These are phyloP conservation scores for Lithophane semibrunnea DNA, from an alignment of 2,888 invertebrate species.

Conservation along the genomic window DNA sequence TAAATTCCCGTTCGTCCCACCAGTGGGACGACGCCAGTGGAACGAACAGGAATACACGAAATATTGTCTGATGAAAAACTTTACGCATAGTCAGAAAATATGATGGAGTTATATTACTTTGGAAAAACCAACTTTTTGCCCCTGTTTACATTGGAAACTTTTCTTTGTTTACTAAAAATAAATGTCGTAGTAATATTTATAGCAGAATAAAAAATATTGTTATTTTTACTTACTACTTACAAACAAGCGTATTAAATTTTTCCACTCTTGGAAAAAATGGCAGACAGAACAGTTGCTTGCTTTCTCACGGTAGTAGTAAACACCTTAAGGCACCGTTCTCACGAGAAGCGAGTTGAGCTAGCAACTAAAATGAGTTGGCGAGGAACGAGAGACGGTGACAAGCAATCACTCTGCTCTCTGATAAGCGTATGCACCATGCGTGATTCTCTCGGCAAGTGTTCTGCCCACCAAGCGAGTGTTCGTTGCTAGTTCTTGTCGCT, in stretches of 20 bases:
- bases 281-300: constrained; percentile 12
- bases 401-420: background rate
- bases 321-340: background rate
- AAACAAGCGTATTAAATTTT: constrained; percentile 32
- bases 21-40: too few species aligned
- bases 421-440: background rate
- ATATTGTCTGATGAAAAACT: background rate
- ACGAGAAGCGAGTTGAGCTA: background rate
- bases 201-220: constrained; percentile 35
- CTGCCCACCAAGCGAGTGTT: background rate
- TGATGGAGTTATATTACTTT: background rate
- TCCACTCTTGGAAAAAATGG: constrained; percentile 15
- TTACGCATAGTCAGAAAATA: background rate
- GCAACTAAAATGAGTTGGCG: too few species aligned
- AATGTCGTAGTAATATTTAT: constrained; percentile 31
- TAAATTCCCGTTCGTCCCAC: too few species aligned
- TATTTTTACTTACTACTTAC: constrained; percentile 26
- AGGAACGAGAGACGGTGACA: background rate
- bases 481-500: background rate
- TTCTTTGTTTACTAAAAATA: constrained; percentile 44
- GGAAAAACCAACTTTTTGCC: background rate
- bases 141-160: background rate
- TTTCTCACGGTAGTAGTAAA: constrained; percentile 40
- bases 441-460: background rate
- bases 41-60: too few species aligned